Conservation (phyloP, 2,113 vertebrate genomes). For the Chrysochloris asiatica region DNA sequence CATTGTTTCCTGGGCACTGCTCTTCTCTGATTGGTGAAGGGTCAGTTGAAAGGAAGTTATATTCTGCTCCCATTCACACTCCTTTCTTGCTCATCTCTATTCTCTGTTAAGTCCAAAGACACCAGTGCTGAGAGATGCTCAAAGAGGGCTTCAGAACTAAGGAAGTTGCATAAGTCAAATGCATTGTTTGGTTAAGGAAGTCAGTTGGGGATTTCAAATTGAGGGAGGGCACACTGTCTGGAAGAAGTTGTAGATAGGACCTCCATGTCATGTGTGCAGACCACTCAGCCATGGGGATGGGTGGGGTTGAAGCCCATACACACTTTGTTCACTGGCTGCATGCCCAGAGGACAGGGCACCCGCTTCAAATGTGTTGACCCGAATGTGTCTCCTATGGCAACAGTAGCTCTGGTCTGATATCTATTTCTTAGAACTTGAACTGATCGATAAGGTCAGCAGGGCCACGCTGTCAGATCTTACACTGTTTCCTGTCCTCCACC, state of each 20-base stretch:
- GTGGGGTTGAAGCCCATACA: neutral
- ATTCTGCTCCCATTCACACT: fast-evolving
- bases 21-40: neutral
- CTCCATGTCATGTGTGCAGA: neutral
- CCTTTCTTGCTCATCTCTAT: neutral
- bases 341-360: too few relatives aligned
- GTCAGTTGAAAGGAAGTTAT: neutral
- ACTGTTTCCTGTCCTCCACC: neutral
- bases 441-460: neutral
- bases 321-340: fast-evolving
- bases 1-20: neutral
- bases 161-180: too few relatives aligned
- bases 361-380: neutral
- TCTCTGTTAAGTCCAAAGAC: neutral
- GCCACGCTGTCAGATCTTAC: neutral
- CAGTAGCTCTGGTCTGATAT: neutral
- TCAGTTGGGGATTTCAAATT: fast-evolving
- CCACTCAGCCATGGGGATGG: too few relatives aligned
- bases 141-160: neutral
- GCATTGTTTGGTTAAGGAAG: too few relatives aligned
- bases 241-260: too few relatives aligned
- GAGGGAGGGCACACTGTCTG: neutral
- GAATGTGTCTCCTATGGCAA: too few relatives aligned
- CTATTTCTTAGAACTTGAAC: neutral
- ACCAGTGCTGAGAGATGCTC: neutral